Evolutionary conservation across 2,888 invertebrate species (phyloP), one percentile per base, ranked within the genome.

Genomic region (Lithophane leautieri): DNA sequence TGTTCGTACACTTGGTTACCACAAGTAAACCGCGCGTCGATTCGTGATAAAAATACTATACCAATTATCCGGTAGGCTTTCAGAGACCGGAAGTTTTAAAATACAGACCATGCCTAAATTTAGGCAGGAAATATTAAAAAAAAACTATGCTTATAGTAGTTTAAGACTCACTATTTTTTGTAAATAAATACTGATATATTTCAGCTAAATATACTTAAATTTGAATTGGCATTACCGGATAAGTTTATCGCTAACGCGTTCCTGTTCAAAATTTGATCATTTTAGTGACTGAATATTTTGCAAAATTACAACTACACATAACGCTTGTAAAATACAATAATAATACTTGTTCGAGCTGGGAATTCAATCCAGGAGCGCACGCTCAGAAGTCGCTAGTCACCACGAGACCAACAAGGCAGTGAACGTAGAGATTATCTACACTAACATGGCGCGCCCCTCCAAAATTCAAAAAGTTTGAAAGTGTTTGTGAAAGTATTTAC

Each of bases 71-170:
- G 34, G 34, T 34, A 34, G 11, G 42, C 25, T 58, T 69, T 34
- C 11, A 69, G 69, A 60, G 22, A 22, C 16, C 42, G 44, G 16
- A 16, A n/a, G 28, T 70, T 47, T 28, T 14, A 25, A 19, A 28
- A 65, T 56, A 56, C 25, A 25, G 25, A 56, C 14, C 54, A 25
- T 54, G 56, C 16, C 25, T 25, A 56, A 16, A 1, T 9, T 25
- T 19, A 11, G 67, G 47, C 47, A 50, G 40, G 47, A 70, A 40
- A 50, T 66, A 14, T 25, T 0, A 0, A 65, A 47, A 25, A 42
- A 47, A 62, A 54, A 7, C 40, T n/a, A 47, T 47, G 70, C 70
- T 63, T 47, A n/a, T 16, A 12, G n/a, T 70, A n/a, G 70, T 19
- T 16, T 47, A 63, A 63, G 70, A 65, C 12, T 6, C 16, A 56